Evolutionary conservation across 92 coral and sea anemone species (phyloP).

Genomic region (Ricordea florida): DNA sequence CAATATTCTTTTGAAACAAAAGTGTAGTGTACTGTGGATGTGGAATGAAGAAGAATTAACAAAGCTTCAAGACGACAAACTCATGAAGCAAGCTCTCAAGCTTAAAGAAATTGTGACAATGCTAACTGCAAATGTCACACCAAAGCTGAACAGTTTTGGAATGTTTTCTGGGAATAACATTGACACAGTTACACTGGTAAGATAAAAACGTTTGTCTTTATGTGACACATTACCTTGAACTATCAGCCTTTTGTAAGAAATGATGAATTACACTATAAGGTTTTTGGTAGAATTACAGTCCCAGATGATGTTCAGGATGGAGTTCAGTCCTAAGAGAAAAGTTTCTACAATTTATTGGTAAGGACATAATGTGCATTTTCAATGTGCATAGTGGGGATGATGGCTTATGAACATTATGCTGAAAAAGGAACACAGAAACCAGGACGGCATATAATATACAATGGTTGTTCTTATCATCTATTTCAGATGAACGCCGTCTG

Average conservation of each 20-base stretch:
- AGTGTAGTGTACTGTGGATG: conserved; percentile 63
- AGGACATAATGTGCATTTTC: too few species aligned
- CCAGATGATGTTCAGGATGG: too few species aligned
- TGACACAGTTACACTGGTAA: conserved; percentile 28
- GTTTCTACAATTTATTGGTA: too few species aligned
- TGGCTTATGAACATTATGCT: too few species aligned
- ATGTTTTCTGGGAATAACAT: conserved; percentile 31
- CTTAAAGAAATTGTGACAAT: conserved; percentile 46
- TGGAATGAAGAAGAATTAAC: conserved; percentile 64
- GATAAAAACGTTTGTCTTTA: too few species aligned
- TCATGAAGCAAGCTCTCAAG: conserved; percentile 34
- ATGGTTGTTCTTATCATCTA: neutral
- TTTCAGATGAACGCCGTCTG: conserved; percentile 63
- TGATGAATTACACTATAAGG: too few species aligned
- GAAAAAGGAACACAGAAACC: too few species aligned
- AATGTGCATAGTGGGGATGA: too few species aligned
- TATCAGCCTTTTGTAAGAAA: too few species aligned
- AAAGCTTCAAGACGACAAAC: conserved; percentile 52
- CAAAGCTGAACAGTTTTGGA: conserved; percentile 56
- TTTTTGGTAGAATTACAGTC: too few species aligned
- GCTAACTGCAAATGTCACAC: conserved; percentile 62
- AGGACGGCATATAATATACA: too few species aligned
- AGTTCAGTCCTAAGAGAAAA: neutral
- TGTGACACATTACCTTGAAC: too few species aligned
- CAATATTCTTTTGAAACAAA: conserved; percentile 24